Percentiles rank a stretch among this genome's conserved stretches.
These are phyloP conservation scores for Eulacestoma nigropectus DNA, from an alignment of 2,113 vertebrate species.

Conservation along the genomic window DNA sequence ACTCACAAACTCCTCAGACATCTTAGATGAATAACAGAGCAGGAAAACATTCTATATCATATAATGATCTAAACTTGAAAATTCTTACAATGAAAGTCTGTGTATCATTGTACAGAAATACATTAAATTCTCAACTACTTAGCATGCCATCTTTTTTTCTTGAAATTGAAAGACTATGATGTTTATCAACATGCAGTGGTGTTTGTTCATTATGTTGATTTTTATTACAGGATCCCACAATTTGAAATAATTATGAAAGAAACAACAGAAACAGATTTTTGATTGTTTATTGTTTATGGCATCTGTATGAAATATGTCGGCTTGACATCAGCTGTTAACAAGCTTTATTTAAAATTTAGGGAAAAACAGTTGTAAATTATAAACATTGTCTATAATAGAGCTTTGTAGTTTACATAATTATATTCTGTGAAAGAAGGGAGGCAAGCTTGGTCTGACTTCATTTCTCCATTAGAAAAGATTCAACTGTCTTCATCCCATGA, in stretches of 20 bases:
- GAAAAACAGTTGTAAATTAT: slow-evolving; percentile 68
- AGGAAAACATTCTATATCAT: background rate
- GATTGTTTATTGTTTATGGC: slow-evolving; percentile 75
- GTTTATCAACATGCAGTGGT: slow-evolving; percentile 74
- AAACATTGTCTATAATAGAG: slow-evolving; percentile 72
- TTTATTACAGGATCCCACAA: slow-evolving; percentile 72
- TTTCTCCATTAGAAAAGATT: slow-evolving; percentile 72
- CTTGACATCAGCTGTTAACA: slow-evolving; percentile 60
- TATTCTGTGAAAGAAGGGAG: slow-evolving; percentile 69
- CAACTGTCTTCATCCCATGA: slow-evolving; percentile 61
- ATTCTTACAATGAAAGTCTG: background rate
- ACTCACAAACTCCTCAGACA: background rate
- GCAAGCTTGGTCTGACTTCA: slow-evolving; percentile 67
- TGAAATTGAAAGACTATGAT: slow-evolving; percentile 70
- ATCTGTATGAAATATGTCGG: slow-evolving; percentile 73
- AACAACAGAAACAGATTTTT: slow-evolving; percentile 69
- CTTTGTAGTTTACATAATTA: slow-evolving; percentile 77
- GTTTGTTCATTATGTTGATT: slow-evolving; percentile 69
- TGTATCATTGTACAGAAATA: background rate
- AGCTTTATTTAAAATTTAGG: slow-evolving; percentile 70
- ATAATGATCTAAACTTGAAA: background rate
- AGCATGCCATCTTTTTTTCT: slow-evolving; percentile 26
- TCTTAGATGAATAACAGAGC: background rate
- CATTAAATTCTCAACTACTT: background rate
- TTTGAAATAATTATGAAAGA: slow-evolving; percentile 70